Evolutionary conservation across 2,888 invertebrate species (phyloP).

Genomic region (Ischnura elegans): DNA sequence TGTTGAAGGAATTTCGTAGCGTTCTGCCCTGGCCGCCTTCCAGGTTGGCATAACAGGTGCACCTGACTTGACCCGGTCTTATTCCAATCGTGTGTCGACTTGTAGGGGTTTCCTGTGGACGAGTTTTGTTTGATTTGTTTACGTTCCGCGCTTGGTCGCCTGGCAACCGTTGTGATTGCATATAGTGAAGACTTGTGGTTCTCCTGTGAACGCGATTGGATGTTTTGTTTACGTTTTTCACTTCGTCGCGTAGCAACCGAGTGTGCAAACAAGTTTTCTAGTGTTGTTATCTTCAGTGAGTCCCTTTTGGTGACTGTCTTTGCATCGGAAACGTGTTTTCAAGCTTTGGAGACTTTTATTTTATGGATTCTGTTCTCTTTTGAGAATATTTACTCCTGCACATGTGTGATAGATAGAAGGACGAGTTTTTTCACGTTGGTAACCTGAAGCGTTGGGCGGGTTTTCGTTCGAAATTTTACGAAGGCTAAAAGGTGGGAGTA

Average conservation of each 20-base stretch:
- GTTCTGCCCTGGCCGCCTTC: background rate
- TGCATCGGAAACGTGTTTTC: background rate
- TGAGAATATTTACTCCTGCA: background rate
- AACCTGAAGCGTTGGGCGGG: background rate
- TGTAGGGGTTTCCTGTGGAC: no score
- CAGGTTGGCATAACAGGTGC: background rate
- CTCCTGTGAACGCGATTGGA: no score
- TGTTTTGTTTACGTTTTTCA: no score
- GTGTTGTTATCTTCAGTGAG: background rate
- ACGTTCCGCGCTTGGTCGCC: no score
- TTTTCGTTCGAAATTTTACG: background rate
- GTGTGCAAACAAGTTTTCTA: no score
- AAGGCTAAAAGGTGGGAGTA: background rate
- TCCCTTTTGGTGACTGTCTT: background rate
- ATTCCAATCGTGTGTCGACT: background rate
- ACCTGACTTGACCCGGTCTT: background rate
- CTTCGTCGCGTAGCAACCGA: no score
- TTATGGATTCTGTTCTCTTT: background rate
- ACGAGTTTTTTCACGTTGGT: background rate
- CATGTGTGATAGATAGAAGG: background rate
- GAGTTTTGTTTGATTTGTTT: no score
- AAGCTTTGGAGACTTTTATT: background rate
- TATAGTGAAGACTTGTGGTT: no score
- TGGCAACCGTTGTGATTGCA: no score
- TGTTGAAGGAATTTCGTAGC: background rate